Evolutionary conservation across 1,140 invertebrate species (phyloP).

Genomic region (Trachelipus rathkii): DNA sequence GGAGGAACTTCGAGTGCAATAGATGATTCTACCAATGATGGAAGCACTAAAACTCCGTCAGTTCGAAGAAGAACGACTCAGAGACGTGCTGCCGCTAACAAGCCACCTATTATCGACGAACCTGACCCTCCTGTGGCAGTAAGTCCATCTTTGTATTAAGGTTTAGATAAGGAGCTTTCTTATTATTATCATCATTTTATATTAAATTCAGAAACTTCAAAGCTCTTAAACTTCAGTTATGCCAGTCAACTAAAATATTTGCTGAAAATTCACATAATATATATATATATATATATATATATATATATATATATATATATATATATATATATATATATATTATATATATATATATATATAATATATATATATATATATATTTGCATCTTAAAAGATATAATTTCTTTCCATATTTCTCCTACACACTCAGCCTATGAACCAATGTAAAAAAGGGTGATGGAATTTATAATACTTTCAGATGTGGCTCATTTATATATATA

Average conservation of each 20-base stretch:
- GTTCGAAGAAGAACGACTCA: slow-evolving; percentile 32
- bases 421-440: too few species aligned
- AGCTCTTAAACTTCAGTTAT: too few species aligned
- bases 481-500: too few species aligned
- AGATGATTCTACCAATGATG: neutral
- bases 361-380: neutral
- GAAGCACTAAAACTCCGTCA: neutral
- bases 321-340: slow-evolving; percentile 20
- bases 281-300: slow-evolving; percentile 25
- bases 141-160: neutral
- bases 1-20: neutral
- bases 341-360: slow-evolving; percentile 23
- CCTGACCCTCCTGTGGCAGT: slow-evolving; percentile 41
- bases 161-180: too few species aligned
- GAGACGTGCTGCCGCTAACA: slow-evolving; percentile 41
- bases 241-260: too few species aligned
- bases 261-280: neutral
- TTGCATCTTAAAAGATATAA: too few species aligned
- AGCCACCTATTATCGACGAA: slow-evolving; percentile 43
- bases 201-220: too few species aligned
- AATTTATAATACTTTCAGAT: too few species aligned
- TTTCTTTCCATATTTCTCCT: too few species aligned
- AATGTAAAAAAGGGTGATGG: too few species aligned
- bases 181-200: too few species aligned
- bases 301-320: slow-evolving; percentile 24